Percentiles rank a stretch among this genome's conserved stretches.
phyloP scores from a whole-genome alignment of 2,888 invertebrate genomes.

The Eristalis arbustorum region DNA sequence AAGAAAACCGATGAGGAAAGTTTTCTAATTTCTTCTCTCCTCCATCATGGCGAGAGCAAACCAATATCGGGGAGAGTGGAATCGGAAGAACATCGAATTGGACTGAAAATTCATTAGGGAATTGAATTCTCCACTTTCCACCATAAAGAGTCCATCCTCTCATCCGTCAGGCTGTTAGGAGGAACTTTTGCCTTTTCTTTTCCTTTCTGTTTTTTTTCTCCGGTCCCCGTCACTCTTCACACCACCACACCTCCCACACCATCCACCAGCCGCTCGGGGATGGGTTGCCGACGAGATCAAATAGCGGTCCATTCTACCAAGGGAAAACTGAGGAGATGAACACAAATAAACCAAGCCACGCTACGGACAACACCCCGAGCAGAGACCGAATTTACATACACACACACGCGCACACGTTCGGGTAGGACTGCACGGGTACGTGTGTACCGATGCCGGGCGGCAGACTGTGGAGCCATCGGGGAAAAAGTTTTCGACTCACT shows the following conservation, averaged over 20 bases:
- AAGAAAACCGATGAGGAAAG: slow-evolving; percentile 67
- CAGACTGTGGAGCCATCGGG: background rate
- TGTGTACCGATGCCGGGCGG: background rate
- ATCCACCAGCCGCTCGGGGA: background rate
- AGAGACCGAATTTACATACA: slow-evolving; percentile 43
- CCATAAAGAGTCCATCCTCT: slow-evolving; percentile 51
- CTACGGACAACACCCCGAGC: slow-evolving; percentile 36
- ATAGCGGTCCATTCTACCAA: slow-evolving; percentile 17
- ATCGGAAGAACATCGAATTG: slow-evolving; percentile 48
- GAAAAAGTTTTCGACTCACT: slow-evolving; percentile 38
- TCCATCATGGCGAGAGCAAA: slow-evolving; percentile 38
- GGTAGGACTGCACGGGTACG: background rate
- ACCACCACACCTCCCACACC: slow-evolving; percentile 32
- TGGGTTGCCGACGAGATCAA: slow-evolving; percentile 38
- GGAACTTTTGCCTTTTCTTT: slow-evolving; percentile 29
- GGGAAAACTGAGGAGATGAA: background rate
- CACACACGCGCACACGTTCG: background rate
- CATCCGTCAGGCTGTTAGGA: slow-evolving; percentile 49
- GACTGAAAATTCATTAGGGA: slow-evolving; percentile 69
- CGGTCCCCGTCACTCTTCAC: slow-evolving; percentile 18
- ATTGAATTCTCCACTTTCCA: slow-evolving; percentile 47
- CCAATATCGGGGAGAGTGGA: slow-evolving; percentile 36
- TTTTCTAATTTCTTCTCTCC: slow-evolving; percentile 59
- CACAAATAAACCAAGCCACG: slow-evolving; percentile 7
- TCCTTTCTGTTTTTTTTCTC: background rate